Percentiles rank a stretch among this genome's conserved stretches.
These are phyloP conservation scores for Rhynchophorus ferrugineus DNA, from an alignment of 1,140 invertebrate species.

Conservation along the genomic window DNA sequence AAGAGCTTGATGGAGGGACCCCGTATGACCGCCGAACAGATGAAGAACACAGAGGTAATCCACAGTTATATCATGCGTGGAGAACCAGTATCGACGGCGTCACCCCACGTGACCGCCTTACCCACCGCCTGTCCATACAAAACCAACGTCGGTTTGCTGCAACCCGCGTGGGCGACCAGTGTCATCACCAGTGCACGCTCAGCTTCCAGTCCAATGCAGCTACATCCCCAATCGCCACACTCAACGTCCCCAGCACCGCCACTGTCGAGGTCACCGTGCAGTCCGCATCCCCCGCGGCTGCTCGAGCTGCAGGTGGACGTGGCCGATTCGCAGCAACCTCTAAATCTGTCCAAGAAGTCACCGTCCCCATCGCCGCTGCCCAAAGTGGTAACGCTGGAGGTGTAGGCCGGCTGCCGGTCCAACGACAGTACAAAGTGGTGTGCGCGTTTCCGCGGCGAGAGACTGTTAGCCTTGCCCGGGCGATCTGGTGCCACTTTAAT, in stretches of 20 bases:
- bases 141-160: slow-evolving; percentile 29
- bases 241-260: slow-evolving; percentile 47
- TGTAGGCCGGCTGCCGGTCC: slow-evolving; percentile 38
- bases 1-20: slow-evolving; percentile 83
- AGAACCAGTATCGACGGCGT: slow-evolving; percentile 40
- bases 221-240: slow-evolving; percentile 42
- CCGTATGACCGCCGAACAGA: slow-evolving; percentile 78
- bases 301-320: slow-evolving; percentile 76
- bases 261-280: slow-evolving; percentile 41
- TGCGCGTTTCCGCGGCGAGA: slow-evolving; percentile 22
- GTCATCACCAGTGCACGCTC: slow-evolving; percentile 43
- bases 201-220: slow-evolving; percentile 38
- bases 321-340: slow-evolving; percentile 70
- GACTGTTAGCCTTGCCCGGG: slow-evolving; percentile 16
- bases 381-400: slow-evolving; percentile 51
- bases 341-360: slow-evolving; percentile 83
- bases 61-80: slow-evolving; percentile 82
- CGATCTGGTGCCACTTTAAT: slow-evolving; percentile 43
- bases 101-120: slow-evolving; percentile 31
- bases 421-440: slow-evolving; percentile 38
- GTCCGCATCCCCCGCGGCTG: slow-evolving; percentile 47
- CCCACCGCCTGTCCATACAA: slow-evolving; percentile 40
- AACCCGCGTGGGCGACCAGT: slow-evolving; percentile 38
- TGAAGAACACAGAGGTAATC: slow-evolving; percentile 81
- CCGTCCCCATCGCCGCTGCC: slow-evolving; percentile 66